Evolutionary conservation across 2,113 vertebrate genomes (phyloP), one percentile per base, ranked within the genome.

Genomic region (Gopherus flavomarginatus): DNA sequence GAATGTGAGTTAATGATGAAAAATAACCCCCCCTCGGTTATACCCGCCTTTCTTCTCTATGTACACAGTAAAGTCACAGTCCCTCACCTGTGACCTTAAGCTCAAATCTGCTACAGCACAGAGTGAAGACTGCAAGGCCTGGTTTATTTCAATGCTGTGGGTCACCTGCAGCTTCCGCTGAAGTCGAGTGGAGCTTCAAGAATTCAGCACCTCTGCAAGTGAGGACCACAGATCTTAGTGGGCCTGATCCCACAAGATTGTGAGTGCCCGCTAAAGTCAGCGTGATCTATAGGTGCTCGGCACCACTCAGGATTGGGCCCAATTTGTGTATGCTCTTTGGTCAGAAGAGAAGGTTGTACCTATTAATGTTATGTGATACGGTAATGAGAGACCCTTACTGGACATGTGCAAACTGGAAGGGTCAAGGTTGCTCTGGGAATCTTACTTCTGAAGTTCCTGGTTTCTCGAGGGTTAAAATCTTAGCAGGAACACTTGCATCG

Each of bases 1-100:
- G 87, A 93, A 49, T 13, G 50, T 84, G 75, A 92, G 42, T 31
- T 90, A 62, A 81, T 85, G 54, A 92, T 87, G 81, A 96, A 94
- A 94, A 78, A 78, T 26, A 77, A 81, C 31, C 11, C 21, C 5
- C 1, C 5, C 29, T 29, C 84, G 86, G 89, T 90, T 69, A 10
- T 54, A 65, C 53, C 57, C 78, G 88, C 62, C 27, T 1, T 72
- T 80, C 86, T 80, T 24, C 2, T 49, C 42, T 90, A 82, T 65
- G 3, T 1, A 1, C 42, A 10, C 17, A 56, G 16, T 44, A 83
- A 44, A 44, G 13, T 29, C 42, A 57, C 53, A 54, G 22, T 19
- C 38, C 24, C 38, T 42, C 47, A 21, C 27, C n/a, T 42, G 38
- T 19, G 1, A 65, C 57, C 94, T 91, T 2, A 1, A 42, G 81